Evolutionary conservation across 1,140 invertebrate species (phyloP), one percentile per base, ranked within the genome.

Genomic region (Pseudomyrmex concolor): DNA sequence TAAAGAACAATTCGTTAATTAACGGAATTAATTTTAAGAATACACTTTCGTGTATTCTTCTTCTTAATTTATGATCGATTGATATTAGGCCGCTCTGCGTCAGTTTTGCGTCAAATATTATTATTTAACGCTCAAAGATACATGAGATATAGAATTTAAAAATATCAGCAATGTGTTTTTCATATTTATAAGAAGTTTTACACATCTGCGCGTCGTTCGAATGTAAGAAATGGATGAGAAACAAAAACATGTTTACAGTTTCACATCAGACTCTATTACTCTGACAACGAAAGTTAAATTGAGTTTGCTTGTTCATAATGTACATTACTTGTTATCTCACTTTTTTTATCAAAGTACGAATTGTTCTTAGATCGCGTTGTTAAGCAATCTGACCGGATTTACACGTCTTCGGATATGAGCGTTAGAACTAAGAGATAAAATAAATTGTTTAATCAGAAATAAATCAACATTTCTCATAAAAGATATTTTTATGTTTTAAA

Each of bases 1-100:
- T 66, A 48, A 34, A 34, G 5, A 34, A 66, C 43, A n/a, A n/a
- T n/a, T n/a, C n/a, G 63, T 48, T 66, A 48, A 64, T 64, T 43
- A 63, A 9, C 3, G 22, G 9, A 50, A 50, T 1, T 50, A 48
- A 67, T 50, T 50, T n/a, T n/a, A n/a, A n/a, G n/a, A 67, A 48
- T 4, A n/a, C n/a, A n/a, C 15, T 13, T n/a, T 63, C 8, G 0
- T n/a, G 19, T 2, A 17, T 62, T 7, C 15, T 63, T 2, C 10
- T 63, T 9, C 12, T 2, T 25, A 25, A 25, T 25, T 34, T 62
- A 62, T 8, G 2, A 5, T 63, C 60, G 13, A 9, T 4, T 34
- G 34, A 34, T 63, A 34, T 63, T 3, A 63, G 13, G 7, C 12
- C 8, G 25, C 60, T 15, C 2, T 17, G 19, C 15, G 22, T 43